Evolutionary conservation across 2,888 invertebrate genomes (phyloP).

Genomic region (Cantharis rufa): DNA sequence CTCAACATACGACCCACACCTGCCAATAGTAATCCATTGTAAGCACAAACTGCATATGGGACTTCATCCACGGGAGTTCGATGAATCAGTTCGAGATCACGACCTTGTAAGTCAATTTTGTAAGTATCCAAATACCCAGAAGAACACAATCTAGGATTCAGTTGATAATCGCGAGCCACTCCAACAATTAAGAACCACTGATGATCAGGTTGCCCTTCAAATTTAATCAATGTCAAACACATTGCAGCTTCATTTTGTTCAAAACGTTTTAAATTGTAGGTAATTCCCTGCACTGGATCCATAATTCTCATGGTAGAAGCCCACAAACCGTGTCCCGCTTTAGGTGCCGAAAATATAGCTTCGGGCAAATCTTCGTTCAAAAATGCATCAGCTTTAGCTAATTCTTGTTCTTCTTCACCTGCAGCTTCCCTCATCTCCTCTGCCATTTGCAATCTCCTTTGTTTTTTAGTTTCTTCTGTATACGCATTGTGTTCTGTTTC

Average conservation of each 20-base stretch:
- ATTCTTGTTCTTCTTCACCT: constrained; percentile 91
- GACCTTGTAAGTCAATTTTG: constrained; percentile 75
- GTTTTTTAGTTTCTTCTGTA: constrained; percentile 94
- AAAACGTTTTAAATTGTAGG: constrained; percentile 76
- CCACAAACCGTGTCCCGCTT: constrained; percentile 96
- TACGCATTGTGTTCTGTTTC: constrained; percentile 99
- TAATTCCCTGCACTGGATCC: constrained; percentile 81
- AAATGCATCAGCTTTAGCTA: constrained; percentile 95
- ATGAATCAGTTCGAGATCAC: constrained; percentile 88
- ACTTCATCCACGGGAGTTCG: constrained; percentile 92
- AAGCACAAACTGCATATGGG: constrained; percentile 81
- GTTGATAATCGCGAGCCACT: constrained; percentile 84
- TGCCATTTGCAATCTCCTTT: constrained; percentile 92
- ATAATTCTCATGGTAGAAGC: constrained; percentile 87
- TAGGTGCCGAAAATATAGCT: constrained; percentile 91
- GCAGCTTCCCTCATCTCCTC: constrained; percentile 98
- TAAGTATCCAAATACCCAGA: constrained; percentile 90
- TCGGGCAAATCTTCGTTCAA: constrained; percentile 94
- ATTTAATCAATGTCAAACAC: constrained; percentile 71
- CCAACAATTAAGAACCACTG: constrained; percentile 78
- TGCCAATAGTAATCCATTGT: constrained; percentile 88
- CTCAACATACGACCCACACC: constrained; percentile 91
- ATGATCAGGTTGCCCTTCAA: constrained; percentile 54
- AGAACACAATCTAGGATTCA: constrained; percentile 83
- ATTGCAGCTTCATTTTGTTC: constrained; percentile 97